Percentiles rank a stretch among this genome's conserved stretches.
phyloP scores from a whole-genome alignment of 2,888 invertebrate genomes.

The Leptogaster cylindrica region DNA sequence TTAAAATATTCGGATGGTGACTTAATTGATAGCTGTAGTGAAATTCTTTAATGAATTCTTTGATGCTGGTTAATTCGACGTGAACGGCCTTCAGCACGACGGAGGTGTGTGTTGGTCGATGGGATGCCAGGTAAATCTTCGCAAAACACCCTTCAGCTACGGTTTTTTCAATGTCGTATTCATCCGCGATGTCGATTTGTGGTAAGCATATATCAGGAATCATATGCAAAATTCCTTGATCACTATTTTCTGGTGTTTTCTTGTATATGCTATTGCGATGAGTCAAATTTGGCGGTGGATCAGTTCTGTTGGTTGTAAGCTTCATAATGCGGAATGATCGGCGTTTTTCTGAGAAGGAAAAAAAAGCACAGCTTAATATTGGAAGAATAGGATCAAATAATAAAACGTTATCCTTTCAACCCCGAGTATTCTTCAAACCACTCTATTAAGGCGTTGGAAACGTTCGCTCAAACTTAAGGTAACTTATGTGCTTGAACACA shows the following conservation, averaged over 20 bases:
- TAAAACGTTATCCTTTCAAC: too few relatives aligned
- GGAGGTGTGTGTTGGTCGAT: constrained; percentile 66
- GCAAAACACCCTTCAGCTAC: constrained; percentile 75
- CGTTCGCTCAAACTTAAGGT: too few relatives aligned
- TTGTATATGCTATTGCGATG: constrained; percentile 61
- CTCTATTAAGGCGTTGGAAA: too few relatives aligned
- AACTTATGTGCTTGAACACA: too few relatives aligned
- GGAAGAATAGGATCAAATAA: too few relatives aligned
- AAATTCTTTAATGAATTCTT: constrained; percentile 76
- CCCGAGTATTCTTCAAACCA: too few relatives aligned
- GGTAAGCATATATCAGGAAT: constrained; percentile 65
- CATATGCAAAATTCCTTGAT: constrained; percentile 63
- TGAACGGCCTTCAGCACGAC: constrained; percentile 75
- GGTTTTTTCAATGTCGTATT: constrained; percentile 70
- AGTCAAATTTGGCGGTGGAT: constrained; percentile 12
- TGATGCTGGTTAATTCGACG: constrained; percentile 66
- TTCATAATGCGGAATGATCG: constrained; percentile 51
- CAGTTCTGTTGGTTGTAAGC: constrained; percentile 42
- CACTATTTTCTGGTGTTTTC: constrained; percentile 55
- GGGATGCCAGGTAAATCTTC: constrained; percentile 69
- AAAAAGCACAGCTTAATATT: too few relatives aligned
- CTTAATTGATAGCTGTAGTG: constrained; percentile 79
- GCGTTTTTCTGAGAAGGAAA: constrained; percentile 43
- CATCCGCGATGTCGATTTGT: constrained; percentile 64
- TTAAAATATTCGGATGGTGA: constrained; percentile 77